Evolutionary conservation across 2,797 vertebrate species (phyloP), one percentile per base, ranked within the genome.

Genomic region (Centropyge bicolor): DNA sequence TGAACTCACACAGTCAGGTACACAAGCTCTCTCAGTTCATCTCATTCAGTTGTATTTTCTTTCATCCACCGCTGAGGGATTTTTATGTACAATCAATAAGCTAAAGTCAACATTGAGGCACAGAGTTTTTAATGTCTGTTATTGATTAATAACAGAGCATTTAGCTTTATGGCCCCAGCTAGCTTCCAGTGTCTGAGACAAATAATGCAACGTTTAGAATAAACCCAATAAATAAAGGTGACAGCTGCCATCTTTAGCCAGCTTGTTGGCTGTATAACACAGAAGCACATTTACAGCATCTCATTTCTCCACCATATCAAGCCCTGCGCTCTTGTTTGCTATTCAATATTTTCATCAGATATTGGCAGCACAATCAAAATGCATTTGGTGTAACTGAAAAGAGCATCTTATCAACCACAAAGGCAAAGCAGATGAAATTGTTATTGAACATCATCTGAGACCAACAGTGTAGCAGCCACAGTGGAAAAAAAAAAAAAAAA

Each of bases 371-470:
- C 80, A 83, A 89, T 92, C 77, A 74, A 70, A 81, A 82, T 84
- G 80, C 74, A 81, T 84, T 87, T 22, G 54, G 40, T 31, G 82
- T 90, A 84, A 90, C 80, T 49, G 67, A 66, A 63, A 19, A n/a
- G 41, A 61, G 71, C 62, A 41, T 80, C 45, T 83, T 70, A 80
- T 82, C 76, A 67, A 66, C 67, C 49, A 60, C 57, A 56, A 75
- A 68, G 65, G 83, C 65, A 78, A 80, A 86, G 81, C 85, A 78
- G 78, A 91, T 87, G 55, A 84, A 91, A 84, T 86, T 76, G 54
- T 78, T 82, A 70, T 82, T 78, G 79, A 80, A 61, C 67, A 63
- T 76, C 46, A 65, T 64, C 48, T 17, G 65, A 64, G 72, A 68
- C 10, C 45, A 22, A 22, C 67, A 59, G 62, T 20, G 43, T 43